Evolutionary conservation across 2,113 vertebrate species (phyloP), one percentile per base, ranked within the genome.

Genomic region (Mungos mungo): DNA sequence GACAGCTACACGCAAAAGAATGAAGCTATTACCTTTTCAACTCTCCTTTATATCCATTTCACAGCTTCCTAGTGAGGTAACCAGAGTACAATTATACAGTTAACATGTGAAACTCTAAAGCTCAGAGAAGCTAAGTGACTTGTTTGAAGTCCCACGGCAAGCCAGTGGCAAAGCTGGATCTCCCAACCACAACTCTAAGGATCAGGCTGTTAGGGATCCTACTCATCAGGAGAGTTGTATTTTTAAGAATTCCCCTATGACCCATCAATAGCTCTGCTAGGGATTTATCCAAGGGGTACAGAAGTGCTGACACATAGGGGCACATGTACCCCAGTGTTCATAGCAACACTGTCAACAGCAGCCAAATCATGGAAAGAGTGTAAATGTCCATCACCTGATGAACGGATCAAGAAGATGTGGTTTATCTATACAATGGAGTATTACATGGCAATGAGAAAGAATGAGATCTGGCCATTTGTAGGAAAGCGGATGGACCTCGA

Each of bases 11-110:
- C 3, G 6, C 38, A 74, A 74, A 74, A 74, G 38, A 45, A 74
- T 74, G 13, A 74, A 45, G 50, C n/a, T 63, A 76, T 76, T 93
- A 79, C 35, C 47, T 82, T 88, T 93, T 82, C 38, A 82, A 93
- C 41, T 91, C 38, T 96, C 63, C 29, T 79, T 91, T 47, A 93
- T 4, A 92, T 57, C n/a, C 19, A 82, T 3, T 7, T 96, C 45
- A 88, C 33, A 96, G 66, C 60, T 92, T 68, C 41, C 60, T 88
- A 65, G 15, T 90, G 35, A 96, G 71, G 38, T 95, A 50, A 97
- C 31, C 41, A 85, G 38, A 93, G 25, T 10, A 74, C 54, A 13
- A 89, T 71, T 57, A 35, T 65, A 83, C 14, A 60, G 25, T 45
- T 82, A 91, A 91, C 9, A 50, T 88, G 88, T 3, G 35, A 41